phyloP scores from a whole-genome alignment of 2,797 vertebrate genomes.

The Epinephelus awoara region DNA sequence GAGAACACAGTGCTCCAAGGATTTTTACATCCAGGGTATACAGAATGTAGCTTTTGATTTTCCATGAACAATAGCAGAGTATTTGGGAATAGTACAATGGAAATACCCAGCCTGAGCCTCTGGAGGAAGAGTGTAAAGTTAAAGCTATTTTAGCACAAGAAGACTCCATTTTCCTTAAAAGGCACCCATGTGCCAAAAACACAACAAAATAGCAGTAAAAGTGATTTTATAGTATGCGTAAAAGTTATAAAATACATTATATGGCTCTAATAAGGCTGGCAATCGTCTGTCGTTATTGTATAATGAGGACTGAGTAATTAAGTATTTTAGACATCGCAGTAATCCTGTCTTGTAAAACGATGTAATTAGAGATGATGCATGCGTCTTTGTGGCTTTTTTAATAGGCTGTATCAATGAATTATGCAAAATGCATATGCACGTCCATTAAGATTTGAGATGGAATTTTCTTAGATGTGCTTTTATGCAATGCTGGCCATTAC shows the following conservation, averaged over 20 bases:
- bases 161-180: constrained; percentile 58
- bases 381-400: constrained; percentile 66
- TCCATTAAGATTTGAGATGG: constrained; percentile 57
- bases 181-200: constrained; percentile 51
- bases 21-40: constrained; percentile 47
- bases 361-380: constrained; percentile 77
- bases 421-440: constrained; percentile 58
- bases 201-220: constrained; percentile 72
- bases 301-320: constrained; percentile 75
- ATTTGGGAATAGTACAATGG: constrained; percentile 50
- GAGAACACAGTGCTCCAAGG: constrained; percentile 50
- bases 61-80: constrained; percentile 43
- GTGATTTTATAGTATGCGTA: constrained; percentile 60
- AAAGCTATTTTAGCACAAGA: constrained; percentile 47
- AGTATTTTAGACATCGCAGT: constrained; percentile 72
- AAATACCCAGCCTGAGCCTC: constrained; percentile 50
- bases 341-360: constrained; percentile 78
- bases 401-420: constrained; percentile 65
- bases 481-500: constrained; percentile 25
- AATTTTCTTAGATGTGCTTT: constrained; percentile 51
- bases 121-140: constrained; percentile 44
- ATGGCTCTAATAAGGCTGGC: constrained; percentile 70
- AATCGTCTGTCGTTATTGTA: constrained; percentile 68
- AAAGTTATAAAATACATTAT: constrained; percentile 73
- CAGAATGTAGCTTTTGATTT: constrained; percentile 63